Conservation (phyloP, 1,140 invertebrate species). For the Oncopodura yosiiana region DNA sequence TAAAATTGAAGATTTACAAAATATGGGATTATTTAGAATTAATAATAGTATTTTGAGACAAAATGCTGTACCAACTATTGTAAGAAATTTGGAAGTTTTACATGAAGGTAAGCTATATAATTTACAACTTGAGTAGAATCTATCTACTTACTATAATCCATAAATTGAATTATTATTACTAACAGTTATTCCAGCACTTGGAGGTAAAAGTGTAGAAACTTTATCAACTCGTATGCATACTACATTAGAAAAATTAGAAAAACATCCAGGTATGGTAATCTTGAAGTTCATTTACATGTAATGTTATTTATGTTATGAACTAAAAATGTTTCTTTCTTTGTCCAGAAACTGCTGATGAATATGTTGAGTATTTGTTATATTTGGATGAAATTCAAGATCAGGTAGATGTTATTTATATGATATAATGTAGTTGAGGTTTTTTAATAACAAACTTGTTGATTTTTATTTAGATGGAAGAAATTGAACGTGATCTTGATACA, state of each 20-base stretch:
- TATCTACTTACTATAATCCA: background rate
- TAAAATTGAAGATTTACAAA: slow-evolving; percentile 50
- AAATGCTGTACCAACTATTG: slow-evolving; percentile 55
- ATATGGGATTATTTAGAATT: slow-evolving; percentile 41
- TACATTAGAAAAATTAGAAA: slow-evolving; percentile 50
- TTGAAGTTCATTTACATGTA: too few species aligned
- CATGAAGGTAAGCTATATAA: slow-evolving; percentile 47
- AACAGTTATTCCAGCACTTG: slow-evolving; percentile 43
- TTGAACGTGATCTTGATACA: slow-evolving; percentile 14
- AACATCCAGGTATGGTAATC: slow-evolving; percentile 49
- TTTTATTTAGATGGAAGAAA: slow-evolving; percentile 22
- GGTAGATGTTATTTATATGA: slow-evolving; percentile 35
- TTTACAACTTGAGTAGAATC: slow-evolving; percentile 30
- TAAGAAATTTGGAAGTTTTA: slow-evolving; percentile 54
- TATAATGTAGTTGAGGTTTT: slow-evolving; percentile 4
- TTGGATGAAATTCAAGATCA: slow-evolving; percentile 51
- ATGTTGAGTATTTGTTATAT: slow-evolving; percentile 57
- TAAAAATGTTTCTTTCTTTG: too few species aligned
- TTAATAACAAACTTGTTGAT: background rate
- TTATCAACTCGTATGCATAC: slow-evolving; percentile 51
- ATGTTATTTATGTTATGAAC: too few species aligned
- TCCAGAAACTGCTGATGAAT: slow-evolving; percentile 48
- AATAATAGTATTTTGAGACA: slow-evolving; percentile 60
- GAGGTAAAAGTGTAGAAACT: slow-evolving; percentile 49
- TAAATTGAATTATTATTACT: background rate